Base-by-base conservation (phyloP, 2,888 invertebrate genomes). In the Formica aserva region DNA sequence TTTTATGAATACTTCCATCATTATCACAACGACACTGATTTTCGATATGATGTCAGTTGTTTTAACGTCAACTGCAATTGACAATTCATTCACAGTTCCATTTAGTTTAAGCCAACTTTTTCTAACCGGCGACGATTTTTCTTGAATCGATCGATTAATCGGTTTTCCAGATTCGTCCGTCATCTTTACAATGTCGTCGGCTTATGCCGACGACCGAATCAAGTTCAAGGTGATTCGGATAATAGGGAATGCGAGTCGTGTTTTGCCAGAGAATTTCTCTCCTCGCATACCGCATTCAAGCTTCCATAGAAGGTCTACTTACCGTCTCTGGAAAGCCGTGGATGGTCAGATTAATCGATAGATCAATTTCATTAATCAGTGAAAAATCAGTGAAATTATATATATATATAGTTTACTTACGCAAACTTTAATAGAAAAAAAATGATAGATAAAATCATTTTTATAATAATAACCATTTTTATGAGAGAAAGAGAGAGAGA, bases 181-280 rank as follows among this genome's bases (percentile, higher is more conserved):
- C 71, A 67, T 80, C 66, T 29, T 48, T 48, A 52, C 35, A 60
- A 74, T 67, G 66, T 69, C 78, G 67, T 60, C 41, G 72, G 63
- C 82, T 4, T 3, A 65, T 45, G 76, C 69, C 69, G 67, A 75
- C 83, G 82, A 88, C 83, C 83, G 89, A 92, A 92, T 92, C 91
- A 92, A 92, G 92, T 93, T 93, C 93, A 92, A 92, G 92, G 92
- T 84, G 86, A 91, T 89, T 90, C 81, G 88, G 83, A 88, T 90
- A 90, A 91, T 91, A 85, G 88, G n/a, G 82, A 91, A 92, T 89
- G 88, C 89, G 48, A 90, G 88, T 88, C 85, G 86, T 85, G 84
- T 89, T 87, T 84, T 84, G 84, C 78, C 87, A 84, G 85, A 76
- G 85, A 90, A 91, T 92, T 88, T 92, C 88, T 88, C 86, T 83